phyloP scores from a whole-genome alignment of 35 echinoderm and acorn worm genomes.

The Nesometra sesokonis region DNA sequence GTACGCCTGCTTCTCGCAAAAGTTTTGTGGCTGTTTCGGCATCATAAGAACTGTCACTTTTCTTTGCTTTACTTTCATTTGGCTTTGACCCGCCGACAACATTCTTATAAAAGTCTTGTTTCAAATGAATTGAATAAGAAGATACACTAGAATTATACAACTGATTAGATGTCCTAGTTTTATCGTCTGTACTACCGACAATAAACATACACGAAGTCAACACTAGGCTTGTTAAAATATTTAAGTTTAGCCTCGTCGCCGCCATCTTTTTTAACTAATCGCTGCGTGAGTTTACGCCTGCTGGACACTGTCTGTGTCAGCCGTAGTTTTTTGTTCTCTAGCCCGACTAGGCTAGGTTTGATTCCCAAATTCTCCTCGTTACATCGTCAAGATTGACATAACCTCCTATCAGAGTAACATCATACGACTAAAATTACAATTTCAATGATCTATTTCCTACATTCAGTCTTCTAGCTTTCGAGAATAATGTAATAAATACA shows the following conservation, averaged over 20 bases:
- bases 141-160: background rate
- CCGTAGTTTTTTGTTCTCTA: background rate
- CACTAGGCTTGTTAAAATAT: background rate
- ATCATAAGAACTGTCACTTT: background rate
- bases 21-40: background rate
- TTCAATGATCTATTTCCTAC: too few species aligned
- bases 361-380: background rate
- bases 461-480: too few species aligned
- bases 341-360: background rate
- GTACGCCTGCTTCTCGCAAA: background rate
- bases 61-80: background rate
- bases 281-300: background rate
- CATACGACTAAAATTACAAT: too few species aligned
- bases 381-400: too few species aligned
- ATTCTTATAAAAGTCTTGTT: background rate
- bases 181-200: background rate
- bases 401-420: too few species aligned
- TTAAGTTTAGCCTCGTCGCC: background rate
- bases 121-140: background rate
- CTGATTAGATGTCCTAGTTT: background rate
- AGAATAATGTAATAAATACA: too few species aligned
- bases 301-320: too few species aligned
- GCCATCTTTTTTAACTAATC: background rate
- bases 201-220: background rate
- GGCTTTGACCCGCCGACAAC: background rate